Evolutionary conservation across 2,888 invertebrate species (phyloP).

Genomic region (Epiblema foenella): DNA sequence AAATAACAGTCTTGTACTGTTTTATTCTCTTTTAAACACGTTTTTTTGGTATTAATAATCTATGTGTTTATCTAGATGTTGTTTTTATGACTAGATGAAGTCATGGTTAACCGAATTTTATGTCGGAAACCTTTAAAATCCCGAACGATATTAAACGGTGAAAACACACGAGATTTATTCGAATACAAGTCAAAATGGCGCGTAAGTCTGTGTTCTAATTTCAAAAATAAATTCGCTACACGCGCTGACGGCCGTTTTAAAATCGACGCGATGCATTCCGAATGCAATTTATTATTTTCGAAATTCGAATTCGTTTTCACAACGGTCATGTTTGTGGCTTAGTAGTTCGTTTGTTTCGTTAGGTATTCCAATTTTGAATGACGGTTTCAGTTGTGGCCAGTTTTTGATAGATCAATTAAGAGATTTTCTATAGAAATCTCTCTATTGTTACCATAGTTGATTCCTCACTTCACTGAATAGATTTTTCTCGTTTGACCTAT

Average conservation of each 20-base stretch:
- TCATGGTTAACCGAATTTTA: neutral
- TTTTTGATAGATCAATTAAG: conserved; percentile 2
- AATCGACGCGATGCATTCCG: conserved; percentile 70
- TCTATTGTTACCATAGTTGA: neutral
- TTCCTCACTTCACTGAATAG: neutral
- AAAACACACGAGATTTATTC: conserved; percentile 72
- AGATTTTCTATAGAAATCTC: neutral
- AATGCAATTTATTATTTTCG: conserved; percentile 42
- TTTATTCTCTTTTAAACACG: too few relatives aligned
- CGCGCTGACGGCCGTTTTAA: conserved; percentile 77
- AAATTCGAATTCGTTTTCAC: conserved; percentile 28
- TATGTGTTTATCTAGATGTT: too few relatives aligned
- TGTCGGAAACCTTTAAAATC: neutral
- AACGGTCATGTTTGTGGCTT: conserved; percentile 23
- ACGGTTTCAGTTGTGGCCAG: conserved; percentile 12
- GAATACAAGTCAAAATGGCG: conserved; percentile 77
- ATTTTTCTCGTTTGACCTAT: neutral
- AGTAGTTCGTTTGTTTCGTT: conserved; percentile 16
- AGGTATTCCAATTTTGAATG: conserved; percentile 21
- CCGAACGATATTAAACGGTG: conserved; percentile 51
- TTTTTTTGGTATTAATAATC: too few relatives aligned
- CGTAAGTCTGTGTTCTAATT: conserved; percentile 83
- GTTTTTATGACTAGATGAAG: too few relatives aligned
- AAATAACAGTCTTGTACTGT: too few relatives aligned
- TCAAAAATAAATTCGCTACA: conserved; percentile 83